These are phyloP conservation scores for Cynopterus sphinx DNA, from an alignment of 2,797 vertebrate species.

Conservation along the genomic window DNA sequence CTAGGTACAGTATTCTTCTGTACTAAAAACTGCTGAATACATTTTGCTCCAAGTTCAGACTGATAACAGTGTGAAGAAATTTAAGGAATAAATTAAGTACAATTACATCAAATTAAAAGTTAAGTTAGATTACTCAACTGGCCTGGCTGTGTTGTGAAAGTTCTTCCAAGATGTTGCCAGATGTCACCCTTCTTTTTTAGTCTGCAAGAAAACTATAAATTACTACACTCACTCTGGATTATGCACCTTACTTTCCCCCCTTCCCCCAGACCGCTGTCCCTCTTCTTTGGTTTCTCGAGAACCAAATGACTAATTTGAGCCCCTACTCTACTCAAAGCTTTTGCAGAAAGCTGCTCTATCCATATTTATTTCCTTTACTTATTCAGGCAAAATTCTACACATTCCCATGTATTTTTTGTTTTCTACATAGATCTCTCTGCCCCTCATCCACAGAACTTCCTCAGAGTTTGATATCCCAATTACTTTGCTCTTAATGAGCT, in stretches of 20 bases:
- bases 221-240: background rate
- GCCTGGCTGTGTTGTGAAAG: background rate
- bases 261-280: background rate
- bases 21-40: background rate
- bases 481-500: background rate
- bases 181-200: background rate
- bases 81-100: conserved; percentile 25
- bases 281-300: background rate
- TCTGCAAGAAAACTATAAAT: background rate
- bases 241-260: background rate
- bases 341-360: background rate
- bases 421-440: background rate
- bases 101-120: conserved; percentile 25
- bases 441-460: background rate
- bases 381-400: background rate
- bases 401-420: background rate
- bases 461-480: background rate
- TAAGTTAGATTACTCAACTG: background rate
- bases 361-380: background rate
- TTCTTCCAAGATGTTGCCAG: background rate
- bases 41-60: conserved; percentile 8
- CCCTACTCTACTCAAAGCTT: background rate
- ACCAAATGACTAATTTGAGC: background rate
- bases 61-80: background rate
- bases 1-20: background rate